These are phyloP conservation scores for Mobula hypostoma DNA, from an alignment of 2,113 vertebrate species.

Conservation along the genomic window DNA sequence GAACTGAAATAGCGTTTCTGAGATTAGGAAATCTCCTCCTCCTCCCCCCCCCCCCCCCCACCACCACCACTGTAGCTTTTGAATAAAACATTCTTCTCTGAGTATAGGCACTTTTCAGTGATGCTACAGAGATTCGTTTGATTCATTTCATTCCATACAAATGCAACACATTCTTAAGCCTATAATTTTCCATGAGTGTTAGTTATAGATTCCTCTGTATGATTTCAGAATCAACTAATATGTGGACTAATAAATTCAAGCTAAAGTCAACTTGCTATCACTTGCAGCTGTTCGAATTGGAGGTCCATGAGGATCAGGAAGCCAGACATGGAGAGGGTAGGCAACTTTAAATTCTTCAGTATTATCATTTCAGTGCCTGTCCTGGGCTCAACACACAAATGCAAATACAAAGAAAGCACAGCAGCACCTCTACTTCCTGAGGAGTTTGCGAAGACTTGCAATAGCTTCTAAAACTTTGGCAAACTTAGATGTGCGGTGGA, in stretches of 20 bases:
- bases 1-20: constrained; percentile 39
- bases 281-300: not conserved
- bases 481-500: too few species aligned
- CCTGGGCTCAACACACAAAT: too few species aligned
- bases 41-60: too few species aligned
- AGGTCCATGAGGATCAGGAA: too few species aligned
- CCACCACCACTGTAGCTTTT: not conserved
- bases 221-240: not conserved
- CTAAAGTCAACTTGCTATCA: not conserved
- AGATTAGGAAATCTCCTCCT: constrained; percentile 17
- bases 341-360: too few species aligned
- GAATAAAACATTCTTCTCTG: not conserved
- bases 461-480: too few species aligned
- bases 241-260: not conserved
- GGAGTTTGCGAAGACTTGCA: too few species aligned
- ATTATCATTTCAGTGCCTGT: too few species aligned
- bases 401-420: too few species aligned
- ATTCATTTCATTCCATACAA: not conserved
- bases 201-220: not conserved
- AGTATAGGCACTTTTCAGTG: not conserved
- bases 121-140: not conserved
- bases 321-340: too few species aligned
- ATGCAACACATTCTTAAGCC: not conserved
- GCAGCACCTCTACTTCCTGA: too few species aligned
- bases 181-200: not conserved